A percentile compares a stretch with the other conserved stretches of the same genome.
Conservation (phyloP, 2,113 vertebrate genomes). For the Phrynosoma blainvillii region DNA sequence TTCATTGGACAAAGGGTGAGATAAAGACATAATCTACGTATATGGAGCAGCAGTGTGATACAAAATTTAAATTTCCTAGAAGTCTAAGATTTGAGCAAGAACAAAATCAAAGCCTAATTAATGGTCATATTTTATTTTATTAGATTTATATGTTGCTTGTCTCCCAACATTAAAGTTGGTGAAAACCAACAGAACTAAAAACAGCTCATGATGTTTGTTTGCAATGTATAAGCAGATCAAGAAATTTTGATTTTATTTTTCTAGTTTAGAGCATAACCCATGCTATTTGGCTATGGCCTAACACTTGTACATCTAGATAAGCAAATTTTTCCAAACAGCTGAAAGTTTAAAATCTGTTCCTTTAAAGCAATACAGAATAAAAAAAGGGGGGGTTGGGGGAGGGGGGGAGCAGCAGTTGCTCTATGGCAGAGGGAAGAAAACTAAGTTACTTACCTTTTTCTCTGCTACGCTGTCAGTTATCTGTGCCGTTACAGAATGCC, state of each 20-base stretch:
- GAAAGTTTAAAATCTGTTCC: background rate
- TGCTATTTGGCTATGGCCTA: background rate
- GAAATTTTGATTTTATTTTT: background rate
- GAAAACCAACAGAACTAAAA: background rate
- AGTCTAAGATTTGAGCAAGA: background rate
- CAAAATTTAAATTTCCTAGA: background rate
- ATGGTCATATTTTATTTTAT: background rate
- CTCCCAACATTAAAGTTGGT: background rate
- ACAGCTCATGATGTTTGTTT: background rate
- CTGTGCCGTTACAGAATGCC: constrained; percentile 83
- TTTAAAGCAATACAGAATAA: background rate
- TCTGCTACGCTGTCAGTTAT: constrained; percentile 80
- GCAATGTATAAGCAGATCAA: background rate
- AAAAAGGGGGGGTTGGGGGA: too few relatives aligned
- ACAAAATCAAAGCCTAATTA: background rate
- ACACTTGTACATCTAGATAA: background rate
- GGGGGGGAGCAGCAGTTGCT: background rate
- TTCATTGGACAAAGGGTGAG: too few relatives aligned
- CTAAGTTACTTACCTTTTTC: constrained; percentile 78
- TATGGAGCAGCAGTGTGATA: too few relatives aligned
- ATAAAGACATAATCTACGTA: background rate
- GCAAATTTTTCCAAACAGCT: background rate
- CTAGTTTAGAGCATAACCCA: background rate
- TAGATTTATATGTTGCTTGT: background rate
- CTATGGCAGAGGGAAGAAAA: accelerated